Base-by-base conservation (phyloP, 2,888 invertebrate species). In the Caenorhabditis virilis region DNA sequence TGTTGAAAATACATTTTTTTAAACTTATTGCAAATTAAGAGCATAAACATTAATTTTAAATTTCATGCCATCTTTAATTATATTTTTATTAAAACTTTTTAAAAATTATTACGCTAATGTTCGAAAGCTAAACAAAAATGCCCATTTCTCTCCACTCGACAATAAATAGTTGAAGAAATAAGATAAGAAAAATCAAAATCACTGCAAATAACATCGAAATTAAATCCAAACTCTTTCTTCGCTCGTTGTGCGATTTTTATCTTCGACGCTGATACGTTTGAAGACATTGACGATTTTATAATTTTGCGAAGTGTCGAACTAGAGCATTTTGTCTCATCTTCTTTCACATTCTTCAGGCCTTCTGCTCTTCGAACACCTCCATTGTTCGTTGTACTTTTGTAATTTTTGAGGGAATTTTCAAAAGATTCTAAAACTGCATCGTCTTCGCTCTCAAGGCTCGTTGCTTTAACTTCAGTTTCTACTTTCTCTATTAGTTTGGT, bases 171-270 rank as follows among this genome's bases (percentile, higher is more conserved):
- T 4, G 67, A 61, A 16, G 67, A 67, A 16, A 67, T 67, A 15
- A 67, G 30, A 35, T 62, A 67, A 7, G 67, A 67, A 16, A 67
- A 67, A 41, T 67, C 67, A 25, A 38, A 48, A 36, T 61, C 56
- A 22, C 61, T 65, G 59, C 72, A 72, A 25, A 72, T 67, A 1
- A 72, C 65, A 42, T 67, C 69, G 38, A 72, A 72, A 33, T 67
- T 69, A 39, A 67, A 72, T 22, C 72, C 72, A 25, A 69, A 69
- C 23, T 43, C 59, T 30, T 66, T 63, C 18, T 67, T 72, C 11
- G 72, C 72, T 25, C 33, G 43, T 41, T 52, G 46, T 11, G 69
- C 56, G 15, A 72, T 72, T 16, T 50, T 54, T 11, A 61, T 25
- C 38, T 67, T 69, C 1, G 69, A 57, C 6, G 59, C n/a, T 0